Evolutionary conservation across 1,140 invertebrate species (phyloP), one percentile per base, ranked within the genome.

Genomic region (Physella acuta): DNA sequence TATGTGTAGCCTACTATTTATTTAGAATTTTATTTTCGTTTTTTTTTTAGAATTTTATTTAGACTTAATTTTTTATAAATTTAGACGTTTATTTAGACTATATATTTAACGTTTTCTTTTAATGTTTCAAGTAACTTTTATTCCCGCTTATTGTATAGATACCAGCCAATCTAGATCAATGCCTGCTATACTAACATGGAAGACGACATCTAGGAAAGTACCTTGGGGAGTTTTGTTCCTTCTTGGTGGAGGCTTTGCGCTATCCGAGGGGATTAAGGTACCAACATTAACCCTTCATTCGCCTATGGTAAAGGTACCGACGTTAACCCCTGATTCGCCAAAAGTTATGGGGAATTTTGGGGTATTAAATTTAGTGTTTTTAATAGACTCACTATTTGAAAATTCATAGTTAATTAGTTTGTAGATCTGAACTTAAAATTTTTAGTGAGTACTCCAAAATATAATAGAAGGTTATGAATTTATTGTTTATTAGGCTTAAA

Each of bases 221-320:
- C 81, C 85, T 0, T 88, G 87, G 87, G 83, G 82, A 16, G 77
- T 87, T 1, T 69, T 87, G 4, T 37, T 88, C 0, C 76, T 88
- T 11, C 62, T 86, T 5, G 90, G 93, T 44, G 92, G 92, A 64
- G 94, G 94, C 0, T 94, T 95, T 81, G 93, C 93, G 0, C 87
- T 96, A 28, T 93, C 94, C 0, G 74, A 79, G 34, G 73, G 68
- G 20, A 78, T 74, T 56, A 59, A 77, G 75, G 81, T 81, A 73
- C 14, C 8, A 11, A 20, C 20, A 20, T 20, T 44, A 44, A 20
- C 8, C 8, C 20, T 11, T 44, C 20, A 11, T 44, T 44, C 39
- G 8, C 8, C 39, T 8, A 11, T 11, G 39, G 20, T 44, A 44
- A 11, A 44, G 39, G 20, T 8, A 44, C 8, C 39, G 39, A 8